These are phyloP conservation scores for Sipha maydis DNA, from an alignment of 2,888 invertebrate species.

Conservation along the genomic window DNA sequence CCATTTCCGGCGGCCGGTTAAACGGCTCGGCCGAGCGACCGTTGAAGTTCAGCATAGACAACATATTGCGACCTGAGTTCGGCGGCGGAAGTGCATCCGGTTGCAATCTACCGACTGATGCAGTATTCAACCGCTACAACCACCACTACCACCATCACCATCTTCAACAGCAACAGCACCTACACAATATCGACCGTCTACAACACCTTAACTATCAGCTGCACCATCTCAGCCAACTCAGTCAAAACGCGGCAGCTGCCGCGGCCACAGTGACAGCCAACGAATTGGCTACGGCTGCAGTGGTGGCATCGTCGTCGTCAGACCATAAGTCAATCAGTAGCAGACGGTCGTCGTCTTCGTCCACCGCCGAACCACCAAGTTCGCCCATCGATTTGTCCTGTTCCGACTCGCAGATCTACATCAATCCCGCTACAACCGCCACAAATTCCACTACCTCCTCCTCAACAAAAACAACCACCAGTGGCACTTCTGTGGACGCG, in stretches of 20 bases:
- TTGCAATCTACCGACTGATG: background rate
- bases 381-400: constrained; percentile 56
- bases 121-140: background rate
- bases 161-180: constrained; percentile 14
- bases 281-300: background rate
- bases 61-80: constrained; percentile 82
- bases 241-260: background rate
- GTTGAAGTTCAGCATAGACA: constrained; percentile 76
- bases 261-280: background rate
- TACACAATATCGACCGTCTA: constrained; percentile 18
- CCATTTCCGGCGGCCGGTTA: constrained; percentile 36
- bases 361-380: constrained; percentile 26
- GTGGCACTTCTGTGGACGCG: constrained; percentile 64
- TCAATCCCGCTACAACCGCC: constrained; percentile 65
- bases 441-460: too few relatives aligned
- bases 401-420: constrained; percentile 56
- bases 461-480: constrained; percentile 59
- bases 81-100: constrained; percentile 67
- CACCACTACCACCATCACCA: background rate
- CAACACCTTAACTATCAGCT: constrained; percentile 24
- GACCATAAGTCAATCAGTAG: constrained; percentile 26
- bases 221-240: constrained; percentile 19
- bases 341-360: constrained; percentile 38
- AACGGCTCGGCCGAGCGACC: constrained; percentile 59
- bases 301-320: constrained; percentile 2